A percentile compares a stretch with the other conserved stretches of the same genome.
phyloP scores from a whole-genome alignment of 2,888 invertebrate genomes.

The Stenchaetothrips biformis region DNA sequence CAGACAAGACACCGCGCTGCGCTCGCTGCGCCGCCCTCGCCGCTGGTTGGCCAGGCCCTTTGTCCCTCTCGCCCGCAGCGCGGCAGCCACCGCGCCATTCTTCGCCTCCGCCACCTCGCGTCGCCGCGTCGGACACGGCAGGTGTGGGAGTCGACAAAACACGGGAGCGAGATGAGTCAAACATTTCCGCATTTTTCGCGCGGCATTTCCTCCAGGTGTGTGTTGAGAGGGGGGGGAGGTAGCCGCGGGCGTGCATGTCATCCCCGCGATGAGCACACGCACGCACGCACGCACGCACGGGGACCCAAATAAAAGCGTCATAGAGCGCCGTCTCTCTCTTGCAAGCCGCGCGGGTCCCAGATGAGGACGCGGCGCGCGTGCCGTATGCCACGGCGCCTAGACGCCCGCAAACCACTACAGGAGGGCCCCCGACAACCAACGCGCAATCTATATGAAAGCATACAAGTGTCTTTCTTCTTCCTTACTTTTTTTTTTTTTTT shows the following conservation, averaged over 20 bases:
- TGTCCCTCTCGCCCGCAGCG: no score
- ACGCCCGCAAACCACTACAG: no score
- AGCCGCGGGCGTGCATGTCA: no score
- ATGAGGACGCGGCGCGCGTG: not conserved
- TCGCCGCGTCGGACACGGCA: not conserved
- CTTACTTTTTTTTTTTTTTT: not conserved
- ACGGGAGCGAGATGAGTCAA: no score
- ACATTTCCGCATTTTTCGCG: no score
- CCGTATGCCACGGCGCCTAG: not conserved
- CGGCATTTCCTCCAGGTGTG: no score
- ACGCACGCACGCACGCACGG: not conserved
- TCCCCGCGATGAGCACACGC: not conserved
- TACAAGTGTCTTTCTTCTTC: slow-evolving; percentile 1
- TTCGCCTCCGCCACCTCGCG: not conserved
- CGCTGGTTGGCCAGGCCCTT: no score
- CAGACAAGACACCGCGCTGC: no score
- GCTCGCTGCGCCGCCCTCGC: no score
- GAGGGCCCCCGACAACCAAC: not conserved
- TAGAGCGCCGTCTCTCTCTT: not conserved
- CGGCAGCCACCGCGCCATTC: not conserved
- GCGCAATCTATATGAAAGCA: slow-evolving; percentile 23
- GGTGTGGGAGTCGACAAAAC: not conserved
- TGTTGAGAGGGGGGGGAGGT: no score
- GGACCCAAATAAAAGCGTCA: no score
- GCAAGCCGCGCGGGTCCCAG: not conserved